Evolutionary conservation across 2,113 vertebrate genomes (phyloP), one percentile per base, ranked within the genome.

Genomic region (Nycticorax nycticorax): DNA sequence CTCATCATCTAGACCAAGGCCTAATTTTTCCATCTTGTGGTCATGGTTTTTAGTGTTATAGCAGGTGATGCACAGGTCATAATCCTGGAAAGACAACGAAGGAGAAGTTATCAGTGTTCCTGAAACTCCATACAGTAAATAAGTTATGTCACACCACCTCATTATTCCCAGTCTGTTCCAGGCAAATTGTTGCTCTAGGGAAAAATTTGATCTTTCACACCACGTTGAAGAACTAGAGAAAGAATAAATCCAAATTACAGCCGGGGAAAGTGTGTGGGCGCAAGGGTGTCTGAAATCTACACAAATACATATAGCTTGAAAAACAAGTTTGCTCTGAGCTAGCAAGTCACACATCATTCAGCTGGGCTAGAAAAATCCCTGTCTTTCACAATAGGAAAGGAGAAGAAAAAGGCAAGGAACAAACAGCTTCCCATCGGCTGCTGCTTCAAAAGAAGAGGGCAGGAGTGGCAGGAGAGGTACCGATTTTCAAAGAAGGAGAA

Each of bases 11-110:
- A 99, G 97, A 41, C 99, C 99, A 0, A 99, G 99, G 35, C 99
- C 99, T 88, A 99, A 94, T 91, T 99, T 99, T 88, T 99, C 99
- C 99, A 99, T 99, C 98, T 99, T 99, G 98, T 99, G 99, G 97
- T 99, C 99, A 6, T 99, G 99, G 84, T 99, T 99, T 97, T 99
- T 99, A 97, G 98, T 98, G 98, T 99, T 99, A 96, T 99, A 99
- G 98, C 99, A 99, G 93, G 99, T 99, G 98, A 99, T 99, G 96
- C 99, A 99, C 97, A 99, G 97, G 95, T 99, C 99, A 12, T 99
- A 99, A 98, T 99, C 99, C 99, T 99, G 93, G 47, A 85, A 85
- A 66, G 23, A 57, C 14, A 94, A 66, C 0, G 4, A 69, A 78
- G 28, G 23, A 55, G 17, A 43, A 81, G 56, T 96, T 92, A 94